Evolutionary conservation across 2,113 vertebrate genomes (phyloP), one percentile per base, ranked within the genome.

Genomic region (Columbina picui): DNA sequence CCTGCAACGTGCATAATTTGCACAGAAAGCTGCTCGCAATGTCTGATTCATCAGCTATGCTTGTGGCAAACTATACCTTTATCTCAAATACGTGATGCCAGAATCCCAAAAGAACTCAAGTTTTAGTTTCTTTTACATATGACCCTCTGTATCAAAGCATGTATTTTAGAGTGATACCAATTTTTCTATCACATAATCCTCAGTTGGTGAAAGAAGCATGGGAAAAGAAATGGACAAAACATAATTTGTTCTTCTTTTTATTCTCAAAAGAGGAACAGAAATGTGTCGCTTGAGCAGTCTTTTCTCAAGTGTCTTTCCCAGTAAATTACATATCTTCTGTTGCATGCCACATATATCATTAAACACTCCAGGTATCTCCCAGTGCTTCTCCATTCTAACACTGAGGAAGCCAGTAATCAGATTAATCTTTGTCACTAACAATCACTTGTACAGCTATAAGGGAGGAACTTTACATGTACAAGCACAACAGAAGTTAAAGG

Each of bases 401-500:
- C 16, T 27, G 59, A 67, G 60, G 25, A 78, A 86, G 17, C 12
- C 81, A 74, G 55, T 93, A 71, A 83, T 82, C 65, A 85, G 74
- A 95, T 94, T 93, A 84, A 63, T 94, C 89, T 84, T 91, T 94
- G 83, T 96, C 81, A 71, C 78, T 69, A 53, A 70, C 64, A 85
- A 61, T 93, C 64, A 59, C 52, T 86, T 74, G 30, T 61, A n/a
- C 18, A 39, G 55, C 80, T 67, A 3, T 85, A 67, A 87, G 63
- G 61, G 49, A 89, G 43, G 49, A 78, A 50, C 9, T 25, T 69
- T 77, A 14, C 19, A 52, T 38, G 13, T 34, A 13, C 36, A 85
- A 20, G 67, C 71, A 63, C 13, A 78, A 27, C 4, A 38, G 60
- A 79, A 83, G 32, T 50, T 30, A 70, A 56, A 93, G 55, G 36